Conservation (phyloP, 2,113 vertebrate species). For the Solea senegalensis region DNA sequence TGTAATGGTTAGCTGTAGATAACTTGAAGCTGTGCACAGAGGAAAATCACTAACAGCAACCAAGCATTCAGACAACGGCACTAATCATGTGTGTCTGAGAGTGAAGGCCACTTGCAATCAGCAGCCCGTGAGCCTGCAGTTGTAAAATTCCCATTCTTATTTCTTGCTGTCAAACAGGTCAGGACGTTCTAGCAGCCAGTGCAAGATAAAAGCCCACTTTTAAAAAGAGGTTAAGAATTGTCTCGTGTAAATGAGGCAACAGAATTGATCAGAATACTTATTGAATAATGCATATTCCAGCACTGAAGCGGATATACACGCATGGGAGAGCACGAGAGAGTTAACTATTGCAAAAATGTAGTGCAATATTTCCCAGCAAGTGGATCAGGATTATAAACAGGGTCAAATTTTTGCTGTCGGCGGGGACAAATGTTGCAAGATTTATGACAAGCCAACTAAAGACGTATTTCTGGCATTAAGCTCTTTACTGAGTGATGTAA, state of each 20-base stretch:
- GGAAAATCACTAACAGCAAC: slow-evolving; percentile 43
- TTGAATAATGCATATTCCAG: slow-evolving; percentile 1
- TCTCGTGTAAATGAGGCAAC: neutral
- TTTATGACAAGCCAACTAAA: slow-evolving; percentile 1
- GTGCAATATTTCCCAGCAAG: neutral
- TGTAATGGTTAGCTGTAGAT: slow-evolving; percentile 44
- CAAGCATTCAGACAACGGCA: slow-evolving; percentile 24
- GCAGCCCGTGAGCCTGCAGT: neutral
- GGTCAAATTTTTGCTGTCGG: neutral
- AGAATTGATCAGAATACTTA: neutral
- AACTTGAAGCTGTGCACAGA: slow-evolving; percentile 20
- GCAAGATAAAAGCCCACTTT: neutral
- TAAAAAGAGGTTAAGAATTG: neutral
- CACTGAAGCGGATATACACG: neutral
- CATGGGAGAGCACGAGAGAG: neutral
- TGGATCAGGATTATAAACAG: slow-evolving; percentile 12
- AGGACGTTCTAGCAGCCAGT: neutral
- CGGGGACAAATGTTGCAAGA: neutral
- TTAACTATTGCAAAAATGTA: slow-evolving; percentile 20
- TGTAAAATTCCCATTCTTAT: slow-evolving; percentile 6
- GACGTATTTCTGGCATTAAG: neutral
- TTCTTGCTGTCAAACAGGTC: neutral
- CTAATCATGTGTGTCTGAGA: slow-evolving; percentile 39
- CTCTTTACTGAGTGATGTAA: neutral
- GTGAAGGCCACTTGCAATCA: slow-evolving; percentile 32